A percentile compares a stretch with the other conserved stretches of the same genome.
Evolutionary conservation across 2,888 invertebrate genomes (phyloP).

Genomic region (Zhuqinia jingwanae): DNA sequence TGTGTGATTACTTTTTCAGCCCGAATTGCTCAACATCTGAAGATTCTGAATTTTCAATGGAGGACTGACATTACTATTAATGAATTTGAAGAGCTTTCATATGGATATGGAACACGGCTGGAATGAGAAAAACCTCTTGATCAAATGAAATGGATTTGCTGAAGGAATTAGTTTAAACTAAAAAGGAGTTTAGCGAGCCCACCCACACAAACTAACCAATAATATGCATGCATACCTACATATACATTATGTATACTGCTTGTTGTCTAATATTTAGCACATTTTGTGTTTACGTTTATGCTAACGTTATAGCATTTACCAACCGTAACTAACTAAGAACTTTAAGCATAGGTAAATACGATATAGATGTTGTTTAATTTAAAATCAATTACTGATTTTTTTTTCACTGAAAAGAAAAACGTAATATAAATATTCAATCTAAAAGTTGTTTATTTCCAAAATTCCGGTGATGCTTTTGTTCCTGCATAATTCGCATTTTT

Average conservation of each 20-base stretch:
- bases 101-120: constrained; percentile 19
- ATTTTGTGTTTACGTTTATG: background rate
- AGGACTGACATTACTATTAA: constrained; percentile 71
- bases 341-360: no score
- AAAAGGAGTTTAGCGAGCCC: background rate
- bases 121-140: background rate
- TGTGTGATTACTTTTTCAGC: constrained; percentile 59
- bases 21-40: constrained; percentile 78
- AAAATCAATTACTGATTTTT: no score
- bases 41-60: constrained; percentile 79
- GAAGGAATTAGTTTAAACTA: background rate
- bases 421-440: no score
- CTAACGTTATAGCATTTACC: constrained; percentile 38
- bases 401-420: no score
- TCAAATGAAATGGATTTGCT: background rate
- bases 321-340: no score
- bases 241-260: background rate
- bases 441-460: background rate
- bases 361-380: no score
- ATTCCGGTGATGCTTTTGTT: constrained; percentile 15
- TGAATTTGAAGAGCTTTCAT: constrained; percentile 25
- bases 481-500: no score
- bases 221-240: no score
- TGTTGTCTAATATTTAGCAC: background rate
- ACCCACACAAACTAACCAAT: constrained; percentile 12